Evolutionary conservation across 1,140 invertebrate species (phyloP).

Genomic region (Varroa destructor): DNA sequence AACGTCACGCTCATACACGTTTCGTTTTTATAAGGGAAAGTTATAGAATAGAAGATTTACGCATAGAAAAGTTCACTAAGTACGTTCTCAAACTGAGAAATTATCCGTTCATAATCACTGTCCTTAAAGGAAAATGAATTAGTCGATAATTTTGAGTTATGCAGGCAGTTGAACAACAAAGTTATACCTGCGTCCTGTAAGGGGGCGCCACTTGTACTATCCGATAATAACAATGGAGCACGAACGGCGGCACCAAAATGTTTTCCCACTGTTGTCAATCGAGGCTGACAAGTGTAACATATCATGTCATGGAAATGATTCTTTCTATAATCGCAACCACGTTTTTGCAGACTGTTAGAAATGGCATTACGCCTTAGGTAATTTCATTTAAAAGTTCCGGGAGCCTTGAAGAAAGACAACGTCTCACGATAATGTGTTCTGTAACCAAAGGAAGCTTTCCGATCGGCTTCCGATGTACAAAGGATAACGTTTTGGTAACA

Average conservation of each 20-base stretch:
- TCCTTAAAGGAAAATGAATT: too few relatives aligned
- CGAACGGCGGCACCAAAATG: constrained; percentile 24
- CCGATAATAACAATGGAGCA: too few relatives aligned
- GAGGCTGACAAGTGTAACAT: background rate
- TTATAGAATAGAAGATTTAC: too few relatives aligned
- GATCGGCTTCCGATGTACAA: background rate
- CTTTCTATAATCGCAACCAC: background rate
- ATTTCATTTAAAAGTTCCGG: background rate
- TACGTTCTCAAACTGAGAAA: too few relatives aligned
- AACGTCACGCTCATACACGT: too few relatives aligned
- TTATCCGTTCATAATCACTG: too few relatives aligned
- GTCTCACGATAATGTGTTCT: background rate
- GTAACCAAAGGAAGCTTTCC: constrained; percentile 2
- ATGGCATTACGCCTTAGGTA: background rate
- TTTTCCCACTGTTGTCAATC: background rate
- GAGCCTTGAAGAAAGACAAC: background rate
- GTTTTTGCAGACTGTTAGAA: background rate
- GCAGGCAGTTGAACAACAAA: background rate
- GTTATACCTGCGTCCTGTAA: background rate
- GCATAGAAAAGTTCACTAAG: too few relatives aligned
- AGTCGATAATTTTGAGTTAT: too few relatives aligned
- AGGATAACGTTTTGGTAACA: background rate
- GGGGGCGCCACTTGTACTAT: constrained; percentile 15
- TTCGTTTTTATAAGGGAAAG: too few relatives aligned
- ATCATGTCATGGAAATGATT: background rate